Evolutionary conservation across 2,888 invertebrate genomes (phyloP).

Genomic region (Agrochola litura): DNA sequence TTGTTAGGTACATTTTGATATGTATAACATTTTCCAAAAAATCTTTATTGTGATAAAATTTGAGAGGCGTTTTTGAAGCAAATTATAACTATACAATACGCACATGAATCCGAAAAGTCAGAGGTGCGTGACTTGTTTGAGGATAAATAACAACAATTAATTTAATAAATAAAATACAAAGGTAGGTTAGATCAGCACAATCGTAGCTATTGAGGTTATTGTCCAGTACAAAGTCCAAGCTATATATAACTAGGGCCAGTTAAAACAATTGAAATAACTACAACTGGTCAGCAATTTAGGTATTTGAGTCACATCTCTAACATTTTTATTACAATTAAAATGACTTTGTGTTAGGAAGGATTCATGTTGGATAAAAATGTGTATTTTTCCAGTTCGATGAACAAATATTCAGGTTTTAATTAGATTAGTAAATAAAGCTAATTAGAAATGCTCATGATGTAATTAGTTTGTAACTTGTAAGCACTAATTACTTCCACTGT

Average conservation of each 20-base stretch:
- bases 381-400: neutral
- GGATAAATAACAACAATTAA: conserved; percentile 7
- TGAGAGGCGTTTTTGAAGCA: no score
- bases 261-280: conserved; percentile 49
- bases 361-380: neutral
- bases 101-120: no score
- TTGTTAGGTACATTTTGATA: neutral
- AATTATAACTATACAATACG: no score
- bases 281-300: conserved; percentile 33
- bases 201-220: conserved; percentile 33
- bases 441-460: neutral
- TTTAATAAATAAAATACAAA: conserved; percentile 1
- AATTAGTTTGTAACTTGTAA: neutral
- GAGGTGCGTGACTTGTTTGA: no score
- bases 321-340: conserved; percentile 28
- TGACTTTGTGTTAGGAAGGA: neutral
- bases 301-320: conserved; percentile 14
- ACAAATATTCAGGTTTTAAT: neutral
- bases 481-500: neutral
- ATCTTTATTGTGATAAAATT: neutral
- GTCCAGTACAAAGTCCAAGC: conserved; percentile 47
- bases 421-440: neutral
- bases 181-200: conserved; percentile 3
- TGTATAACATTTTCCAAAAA: no score
- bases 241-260: conserved; percentile 40